phyloP scores from a whole-genome alignment of 2,797 vertebrate species.

The Ctenosaura bakeri region DNA sequence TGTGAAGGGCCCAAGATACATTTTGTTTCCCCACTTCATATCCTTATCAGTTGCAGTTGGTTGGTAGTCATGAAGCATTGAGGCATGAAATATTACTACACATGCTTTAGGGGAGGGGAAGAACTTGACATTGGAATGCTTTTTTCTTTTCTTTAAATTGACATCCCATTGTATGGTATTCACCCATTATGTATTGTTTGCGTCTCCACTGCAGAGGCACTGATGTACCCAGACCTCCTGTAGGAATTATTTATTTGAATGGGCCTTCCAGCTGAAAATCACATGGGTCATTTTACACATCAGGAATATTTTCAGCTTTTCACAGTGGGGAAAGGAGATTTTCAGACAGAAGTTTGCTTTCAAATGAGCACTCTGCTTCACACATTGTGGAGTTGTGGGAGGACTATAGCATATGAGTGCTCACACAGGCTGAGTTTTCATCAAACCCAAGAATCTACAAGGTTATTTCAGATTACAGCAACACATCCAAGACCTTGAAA shows the following conservation, averaged over 20 bases:
- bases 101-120: neutral
- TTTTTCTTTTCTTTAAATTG: neutral
- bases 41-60: neutral
- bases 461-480: constrained; percentile 31
- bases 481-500: neutral
- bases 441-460: neutral
- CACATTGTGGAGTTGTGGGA: no score
- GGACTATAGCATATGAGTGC: neutral
- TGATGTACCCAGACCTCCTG: neutral
- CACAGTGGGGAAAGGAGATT: no score
- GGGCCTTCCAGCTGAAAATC: neutral
- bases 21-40: no score
- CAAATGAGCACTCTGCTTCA: neutral
- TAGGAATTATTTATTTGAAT: neutral
- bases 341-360: neutral
- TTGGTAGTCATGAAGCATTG: neutral
- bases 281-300: neutral
- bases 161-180: neutral
- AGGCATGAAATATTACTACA: neutral
- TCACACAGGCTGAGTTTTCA: neutral
- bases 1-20: no score
- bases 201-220: neutral
- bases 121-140: neutral
- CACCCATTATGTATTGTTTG: neutral
- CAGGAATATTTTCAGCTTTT: neutral